Percentiles rank a stretch among this genome's conserved stretches.
These are phyloP conservation scores for Pissodes strobi DNA, from an alignment of 1,140 invertebrate genomes.

Conservation along the genomic window DNA sequence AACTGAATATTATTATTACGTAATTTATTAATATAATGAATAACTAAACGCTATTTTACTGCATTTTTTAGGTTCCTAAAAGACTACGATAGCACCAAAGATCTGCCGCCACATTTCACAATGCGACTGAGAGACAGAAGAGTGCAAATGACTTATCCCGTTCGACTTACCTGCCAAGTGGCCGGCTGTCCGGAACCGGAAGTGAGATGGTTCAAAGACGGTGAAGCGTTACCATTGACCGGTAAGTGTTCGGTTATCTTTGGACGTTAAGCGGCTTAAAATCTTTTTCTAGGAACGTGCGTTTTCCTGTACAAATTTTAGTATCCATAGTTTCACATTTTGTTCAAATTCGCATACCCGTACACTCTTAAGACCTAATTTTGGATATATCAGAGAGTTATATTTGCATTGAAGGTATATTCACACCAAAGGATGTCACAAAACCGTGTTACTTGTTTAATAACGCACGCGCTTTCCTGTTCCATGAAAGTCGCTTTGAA, in stretches of 20 bases:
- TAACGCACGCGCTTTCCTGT: too few species aligned
- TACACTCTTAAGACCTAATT: too few species aligned
- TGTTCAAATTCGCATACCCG: too few species aligned
- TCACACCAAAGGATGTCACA: too few species aligned
- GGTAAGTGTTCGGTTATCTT: slow-evolving; percentile 59
- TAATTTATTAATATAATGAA: not conserved
- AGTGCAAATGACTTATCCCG: slow-evolving; percentile 81
- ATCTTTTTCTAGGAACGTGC: too few species aligned
- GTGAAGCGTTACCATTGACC: slow-evolving; percentile 60
- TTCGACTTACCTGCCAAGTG: slow-evolving; percentile 84
- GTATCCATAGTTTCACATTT: too few species aligned
- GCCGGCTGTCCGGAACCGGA: slow-evolving; percentile 75
- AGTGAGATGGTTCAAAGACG: slow-evolving; percentile 81
- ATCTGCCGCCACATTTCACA: slow-evolving; percentile 78
- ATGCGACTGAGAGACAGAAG: slow-evolving; percentile 83
- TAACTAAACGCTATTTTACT: not conserved
- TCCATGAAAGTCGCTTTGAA: too few species aligned
- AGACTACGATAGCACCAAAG: slow-evolving; percentile 37
- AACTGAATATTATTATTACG: not conserved
- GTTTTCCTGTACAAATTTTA: too few species aligned
- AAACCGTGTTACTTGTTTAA: too few species aligned
- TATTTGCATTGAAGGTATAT: too few species aligned
- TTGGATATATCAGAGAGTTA: too few species aligned
- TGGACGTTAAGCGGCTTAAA: too few species aligned
- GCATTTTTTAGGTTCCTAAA: slow-evolving; percentile 44